phyloP scores from a whole-genome alignment of 2,797 vertebrate species.

The Aeoliscus strigatus region DNA sequence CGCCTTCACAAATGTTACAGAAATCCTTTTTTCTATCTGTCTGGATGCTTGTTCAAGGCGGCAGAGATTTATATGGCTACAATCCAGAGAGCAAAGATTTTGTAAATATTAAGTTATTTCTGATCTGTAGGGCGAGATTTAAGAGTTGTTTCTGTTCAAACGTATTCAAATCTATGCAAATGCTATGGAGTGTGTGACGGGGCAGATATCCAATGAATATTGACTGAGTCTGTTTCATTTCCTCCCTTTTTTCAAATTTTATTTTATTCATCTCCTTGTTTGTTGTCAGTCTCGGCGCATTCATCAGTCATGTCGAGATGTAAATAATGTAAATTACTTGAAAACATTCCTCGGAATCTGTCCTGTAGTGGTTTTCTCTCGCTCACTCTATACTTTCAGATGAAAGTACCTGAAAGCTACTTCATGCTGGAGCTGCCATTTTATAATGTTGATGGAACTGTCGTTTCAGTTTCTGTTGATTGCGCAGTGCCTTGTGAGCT shows the following conservation, averaged over 20 bases:
- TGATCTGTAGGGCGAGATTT: slow-evolving; percentile 13
- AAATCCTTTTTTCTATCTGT: slow-evolving; percentile 13
- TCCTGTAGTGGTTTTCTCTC: neutral
- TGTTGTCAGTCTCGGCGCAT: neutral
- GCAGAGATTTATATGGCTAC: too few species aligned
- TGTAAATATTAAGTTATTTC: slow-evolving; percentile 77
- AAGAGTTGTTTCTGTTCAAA: slow-evolving; percentile 32
- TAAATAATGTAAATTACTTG: slow-evolving; percentile 39
- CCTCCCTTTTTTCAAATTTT: neutral
- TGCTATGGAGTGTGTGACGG: slow-evolving; percentile 11
- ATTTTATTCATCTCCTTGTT: slow-evolving; percentile 1
- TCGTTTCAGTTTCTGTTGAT: slow-evolving; percentile 10
- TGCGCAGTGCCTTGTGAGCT: slow-evolving; percentile 50
- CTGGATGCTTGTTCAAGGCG: slow-evolving; percentile 11
- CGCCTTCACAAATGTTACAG: slow-evolving; percentile 25
- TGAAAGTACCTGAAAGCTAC: slow-evolving; percentile 13
- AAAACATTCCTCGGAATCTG: slow-evolving; percentile 2
- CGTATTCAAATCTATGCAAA: slow-evolving; percentile 64
- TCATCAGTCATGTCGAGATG: slow-evolving; percentile 23
- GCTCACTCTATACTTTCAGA: slow-evolving; percentile 13
- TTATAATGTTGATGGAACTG: slow-evolving; percentile 8
- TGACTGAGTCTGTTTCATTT: slow-evolving; percentile 8
- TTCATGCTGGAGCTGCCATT: slow-evolving; percentile 3
- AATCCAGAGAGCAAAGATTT: slow-evolving; percentile 35
- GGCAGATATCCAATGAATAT: slow-evolving; percentile 9